Evolutionary conservation across 1,140 invertebrate genomes (phyloP).

Genomic region (Platyscapa corneri): DNA sequence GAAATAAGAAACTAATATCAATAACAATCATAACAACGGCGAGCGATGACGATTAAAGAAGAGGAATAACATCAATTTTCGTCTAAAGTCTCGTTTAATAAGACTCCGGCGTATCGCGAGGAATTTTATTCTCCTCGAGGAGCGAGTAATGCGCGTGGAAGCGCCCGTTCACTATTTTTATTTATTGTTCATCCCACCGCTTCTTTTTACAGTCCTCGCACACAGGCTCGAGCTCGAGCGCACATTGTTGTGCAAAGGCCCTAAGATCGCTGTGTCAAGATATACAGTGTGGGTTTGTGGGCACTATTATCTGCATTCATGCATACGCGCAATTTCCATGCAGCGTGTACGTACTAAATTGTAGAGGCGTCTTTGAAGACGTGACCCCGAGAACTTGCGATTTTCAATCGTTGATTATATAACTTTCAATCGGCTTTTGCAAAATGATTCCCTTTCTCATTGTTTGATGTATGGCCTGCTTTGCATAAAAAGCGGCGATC

Average conservation of each 20-base stretch:
- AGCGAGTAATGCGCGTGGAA: neutral
- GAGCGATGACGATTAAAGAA: neutral
- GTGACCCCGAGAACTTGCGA: neutral
- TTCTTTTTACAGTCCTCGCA: neutral
- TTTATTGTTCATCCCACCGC: neutral
- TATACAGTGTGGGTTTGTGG: conserved; percentile 3
- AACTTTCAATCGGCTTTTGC: neutral
- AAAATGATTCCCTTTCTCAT: neutral
- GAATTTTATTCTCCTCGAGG: neutral
- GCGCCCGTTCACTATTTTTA: neutral
- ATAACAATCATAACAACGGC: too few relatives aligned
- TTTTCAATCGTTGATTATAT: conserved; percentile 31
- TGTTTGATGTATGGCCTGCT: neutral
- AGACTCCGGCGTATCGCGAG: too few relatives aligned
- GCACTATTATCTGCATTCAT: conserved; percentile 13
- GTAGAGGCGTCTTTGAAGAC: neutral
- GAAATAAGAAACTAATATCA: too few relatives aligned
- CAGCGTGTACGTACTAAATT: neutral
- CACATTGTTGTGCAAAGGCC: neutral
- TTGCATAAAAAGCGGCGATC: neutral
- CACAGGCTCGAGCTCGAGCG: neutral
- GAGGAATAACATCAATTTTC: too few relatives aligned
- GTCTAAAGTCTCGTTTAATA: too few relatives aligned
- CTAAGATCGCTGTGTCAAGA: conserved; percentile 15
- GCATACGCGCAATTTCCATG: neutral